Conservation (phyloP, 2,888 invertebrate genomes). For the Hyppa rectilinea region DNA sequence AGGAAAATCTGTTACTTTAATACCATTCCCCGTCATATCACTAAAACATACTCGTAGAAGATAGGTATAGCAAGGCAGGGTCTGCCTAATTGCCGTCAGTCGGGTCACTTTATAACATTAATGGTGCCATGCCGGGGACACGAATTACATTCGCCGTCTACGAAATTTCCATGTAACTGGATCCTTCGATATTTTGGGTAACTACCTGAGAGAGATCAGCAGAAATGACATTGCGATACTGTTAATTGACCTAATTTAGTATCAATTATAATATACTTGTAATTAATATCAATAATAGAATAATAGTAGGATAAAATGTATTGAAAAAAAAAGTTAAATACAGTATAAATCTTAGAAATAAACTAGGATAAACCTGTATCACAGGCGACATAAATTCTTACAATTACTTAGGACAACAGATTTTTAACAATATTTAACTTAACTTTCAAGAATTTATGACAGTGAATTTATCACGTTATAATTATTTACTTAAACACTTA, state of each 20-base stretch:
- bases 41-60: conserved; percentile 20
- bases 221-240: neutral
- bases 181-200: conserved; percentile 69
- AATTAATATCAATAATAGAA: no score
- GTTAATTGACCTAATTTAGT: neutral
- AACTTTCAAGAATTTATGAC: no score
- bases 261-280: no score
- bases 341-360: no score
- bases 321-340: no score
- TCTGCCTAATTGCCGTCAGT: conserved; percentile 59
- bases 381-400: no score
- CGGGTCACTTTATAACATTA: conserved; percentile 76
- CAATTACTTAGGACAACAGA: no score
- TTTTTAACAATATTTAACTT: no score
- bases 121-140: conserved; percentile 67
- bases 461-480: no score
- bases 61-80: conserved; percentile 40
- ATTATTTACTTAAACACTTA: no score
- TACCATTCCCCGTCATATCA: conserved; percentile 16
- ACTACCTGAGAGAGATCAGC: conserved; percentile 27
- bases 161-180: conserved; percentile 83
- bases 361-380: no score
- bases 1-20: conserved; percentile 12
- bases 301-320: no score
- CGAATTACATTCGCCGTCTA: conserved; percentile 70